Evolutionary conservation across 2,888 invertebrate species (phyloP), one percentile per base, ranked within the genome.

Genomic region (Sesia apiformis): DNA sequence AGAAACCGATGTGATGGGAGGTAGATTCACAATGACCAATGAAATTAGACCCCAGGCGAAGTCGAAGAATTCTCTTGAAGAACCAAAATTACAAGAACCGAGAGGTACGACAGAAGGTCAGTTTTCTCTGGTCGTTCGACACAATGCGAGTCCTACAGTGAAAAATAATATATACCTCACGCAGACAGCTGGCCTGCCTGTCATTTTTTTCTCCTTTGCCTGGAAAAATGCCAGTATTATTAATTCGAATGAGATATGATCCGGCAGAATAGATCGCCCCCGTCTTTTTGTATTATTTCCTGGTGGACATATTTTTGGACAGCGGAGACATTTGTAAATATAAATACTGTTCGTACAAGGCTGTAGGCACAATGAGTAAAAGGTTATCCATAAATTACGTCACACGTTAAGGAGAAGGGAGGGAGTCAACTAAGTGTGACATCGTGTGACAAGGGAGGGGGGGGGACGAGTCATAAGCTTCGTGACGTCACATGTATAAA

Each of bases 131-230:
- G 74, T 57, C 62, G 53, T 54, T 53, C 56, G 57, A 61, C 62
- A 77, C 76, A 78, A 78, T 72, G 66, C 67, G 66, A 67, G 66
- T 59, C 61, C 57, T 66, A 72, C 68, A 69, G 72, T 63, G 60
- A 64, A 62, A 60, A 66, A 72, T 75, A 72, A 56, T 42, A 52
- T 56, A 53, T 58, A 56, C 64, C 57, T 64, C 59, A 60, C 63
- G 59, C 62, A 64, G 63, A 61, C 67, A 67, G 68, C 66, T 68
- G 67, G 68, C 56, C 61, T 61, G 65, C 63, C 66, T 60, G 60
- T 46, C 46, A 46, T 46, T 46, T 46, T 46, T 46, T 63, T 61
- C 62, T 59, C 53, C 52, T 55, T 55, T 42, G 39, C 56, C 56
- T 63, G 66, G 66, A 69, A 70, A 74, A 73, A 70, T 73, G 70